Base-by-base conservation (phyloP, 2,113 vertebrate species). In the Poeciliopsis turrubarensis region DNA sequence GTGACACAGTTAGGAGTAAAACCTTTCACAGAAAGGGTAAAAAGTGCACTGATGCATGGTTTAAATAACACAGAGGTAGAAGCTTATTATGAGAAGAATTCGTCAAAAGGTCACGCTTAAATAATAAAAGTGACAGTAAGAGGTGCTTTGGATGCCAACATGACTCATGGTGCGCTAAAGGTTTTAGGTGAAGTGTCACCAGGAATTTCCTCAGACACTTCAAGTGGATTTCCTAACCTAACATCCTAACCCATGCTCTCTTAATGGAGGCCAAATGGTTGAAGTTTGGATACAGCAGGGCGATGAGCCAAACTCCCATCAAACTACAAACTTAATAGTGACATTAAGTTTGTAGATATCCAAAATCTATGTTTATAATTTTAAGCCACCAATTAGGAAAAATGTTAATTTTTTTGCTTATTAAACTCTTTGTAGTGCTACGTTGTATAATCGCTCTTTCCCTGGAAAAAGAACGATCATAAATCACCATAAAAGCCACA, bases 1-100 rank as follows among this genome's bases (percentile, higher is more conserved):
- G 75, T 90, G 91, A 93, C 89, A 93, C 71, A 84, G 51, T 65
- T 75, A 80, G 41, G 25, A 57, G 26, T 27, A 78, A 75, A 84
- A 70, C 89, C 92, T 92, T 91, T 93, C 89, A 86, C 64, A 61
- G 89, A 92, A 92, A 93, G 91, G 82, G 60, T 63, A 15, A 25
- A 80, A 72, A 82, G 73, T 77, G 69, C 83, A 85, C 61, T 61
- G 47, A 84, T 81, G 61, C 66, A 60, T 73, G 78, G 72, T 68
- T 73, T 57, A 25, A 79, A 74, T 70, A 73, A 79, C 77, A 71
- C 27, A 75, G 90, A 92, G 87, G 90, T 92, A 91, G 89, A 87
- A 86, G 78, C 60, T 86, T 84, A 86, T 81, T 62, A 72, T 34
- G 31, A 68, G 29, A 75, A 67, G 30, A 41, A 41, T 4, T 4